Percentiles rank a stretch among this genome's conserved stretches.
These are phyloP conservation scores for Macquaria australasica DNA, from an alignment of 2,113 vertebrate genomes.

Conservation along the genomic window DNA sequence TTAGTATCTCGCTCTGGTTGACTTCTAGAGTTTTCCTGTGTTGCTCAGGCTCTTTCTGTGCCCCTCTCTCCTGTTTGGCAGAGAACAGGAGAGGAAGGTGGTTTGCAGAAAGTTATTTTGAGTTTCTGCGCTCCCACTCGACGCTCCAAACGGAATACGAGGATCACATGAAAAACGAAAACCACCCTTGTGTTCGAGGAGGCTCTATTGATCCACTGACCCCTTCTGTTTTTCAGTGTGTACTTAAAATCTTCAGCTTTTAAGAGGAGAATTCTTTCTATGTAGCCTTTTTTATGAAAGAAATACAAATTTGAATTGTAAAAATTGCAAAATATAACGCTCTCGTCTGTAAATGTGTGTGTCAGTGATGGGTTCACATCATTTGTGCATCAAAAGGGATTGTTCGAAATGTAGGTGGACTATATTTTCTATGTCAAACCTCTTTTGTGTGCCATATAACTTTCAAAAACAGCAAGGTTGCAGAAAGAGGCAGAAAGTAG, in stretches of 20 bases:
- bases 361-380: not conserved
- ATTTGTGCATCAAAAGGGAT: conserved; percentile 1
- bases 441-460: conserved; percentile 49
- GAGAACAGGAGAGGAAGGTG: conserved; percentile 46
- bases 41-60: conserved; percentile 20
- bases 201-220: conserved; percentile 31
- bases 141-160: conserved; percentile 38
- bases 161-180: conserved; percentile 20
- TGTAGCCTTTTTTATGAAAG: conserved; percentile 8
- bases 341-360: not conserved
- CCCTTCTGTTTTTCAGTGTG: not conserved
- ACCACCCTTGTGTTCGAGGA: not conserved
- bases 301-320: not conserved
- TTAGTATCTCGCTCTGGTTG: conserved; percentile 38
- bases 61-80: conserved; percentile 51
- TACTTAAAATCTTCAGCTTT: not conserved
- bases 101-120: conserved; percentile 60
- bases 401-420: not conserved
- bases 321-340: not conserved
- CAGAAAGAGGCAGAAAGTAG: conserved; percentile 73
- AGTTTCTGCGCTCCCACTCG: conserved; percentile 26
- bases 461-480: conserved; percentile 55
- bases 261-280: not conserved
- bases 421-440: conserved; percentile 21
- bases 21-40: conserved; percentile 40